Percentiles rank a stretch among this genome's conserved stretches.
Conservation (phyloP, 2,797 vertebrate genomes). For the Gadopsis marmoratus region DNA sequence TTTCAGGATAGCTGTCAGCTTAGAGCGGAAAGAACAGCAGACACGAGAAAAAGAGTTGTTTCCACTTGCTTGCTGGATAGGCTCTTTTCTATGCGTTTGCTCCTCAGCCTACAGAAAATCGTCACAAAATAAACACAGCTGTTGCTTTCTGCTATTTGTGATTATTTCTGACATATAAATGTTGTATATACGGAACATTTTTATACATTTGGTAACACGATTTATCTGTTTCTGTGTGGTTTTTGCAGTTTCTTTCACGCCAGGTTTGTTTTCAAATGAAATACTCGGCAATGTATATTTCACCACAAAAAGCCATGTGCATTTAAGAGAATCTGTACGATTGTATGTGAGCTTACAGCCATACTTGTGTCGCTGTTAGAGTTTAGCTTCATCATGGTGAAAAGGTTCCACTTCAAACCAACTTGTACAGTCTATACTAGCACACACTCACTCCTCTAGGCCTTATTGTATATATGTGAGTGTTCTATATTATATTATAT, state of each 20-base stretch:
- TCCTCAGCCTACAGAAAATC: conserved; percentile 57
- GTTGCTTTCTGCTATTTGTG: conserved; percentile 69
- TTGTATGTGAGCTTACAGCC: conserved; percentile 71
- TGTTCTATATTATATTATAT: conserved; percentile 65
- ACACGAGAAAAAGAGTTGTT: conserved; percentile 34
- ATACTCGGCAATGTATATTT: conserved; percentile 56
- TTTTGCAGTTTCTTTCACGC: conserved; percentile 33
- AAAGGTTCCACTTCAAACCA: conserved; percentile 60
- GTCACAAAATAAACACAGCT: conserved; percentile 80
- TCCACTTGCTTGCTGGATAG: conserved; percentile 48
- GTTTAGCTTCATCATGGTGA: conserved; percentile 54
- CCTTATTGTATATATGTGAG: conserved; percentile 82
- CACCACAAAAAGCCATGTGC: conserved; percentile 78
- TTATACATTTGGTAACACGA: conserved; percentile 60
- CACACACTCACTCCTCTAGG: conserved; percentile 78
- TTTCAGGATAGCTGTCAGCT: conserved; percentile 41
- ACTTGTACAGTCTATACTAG: conserved; percentile 72
- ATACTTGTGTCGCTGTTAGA: conserved; percentile 62
- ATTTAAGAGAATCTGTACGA: conserved; percentile 61
- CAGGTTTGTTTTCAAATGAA: conserved; percentile 37
- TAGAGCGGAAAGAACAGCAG: conserved; percentile 13
- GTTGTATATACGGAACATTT: conserved; percentile 72
- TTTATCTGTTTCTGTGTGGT: conserved; percentile 48
- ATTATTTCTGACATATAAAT: conserved; percentile 70
- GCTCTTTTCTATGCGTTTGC: conserved; percentile 45